Evolutionary conservation across 2,888 invertebrate species (phyloP), one percentile per base, ranked within the genome.

Genomic region (Abrostola triplasia): DNA sequence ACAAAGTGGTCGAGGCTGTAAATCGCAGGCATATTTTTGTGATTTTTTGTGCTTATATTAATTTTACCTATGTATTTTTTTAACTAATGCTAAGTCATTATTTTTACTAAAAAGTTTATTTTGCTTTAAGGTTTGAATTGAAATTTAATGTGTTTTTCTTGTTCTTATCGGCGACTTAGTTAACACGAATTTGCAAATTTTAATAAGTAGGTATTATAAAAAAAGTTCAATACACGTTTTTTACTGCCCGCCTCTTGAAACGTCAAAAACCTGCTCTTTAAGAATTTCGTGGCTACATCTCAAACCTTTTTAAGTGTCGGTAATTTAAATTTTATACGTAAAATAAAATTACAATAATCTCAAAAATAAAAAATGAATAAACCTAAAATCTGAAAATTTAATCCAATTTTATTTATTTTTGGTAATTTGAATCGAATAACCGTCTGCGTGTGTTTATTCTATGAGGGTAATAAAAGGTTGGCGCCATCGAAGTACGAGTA

Each of bases 401-500:
- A 68, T 65, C 12, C 9, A 44, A 62, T 73, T 66, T 59, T 53
- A 40, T 55, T 60, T 49, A 64, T 59, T 56, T 75, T 70, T 67
- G 36, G 64, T 75, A 75, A 72, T 73, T 72, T 73, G 49, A 69
- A 68, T 75, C 52, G 51, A 67, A 73, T 57, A 68, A 64, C 63
- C 56, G 61, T 76, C 76, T 80, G 62, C 59, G 71, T 70, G 64
- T 76, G 71, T 77, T 81, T 86, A 82, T 81, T 85, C 82, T 86
- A 79, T 84, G 81, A 66, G 66, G 64, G 82, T 86, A 88, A 89
- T 89, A 89, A 89, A 88, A 85, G 75, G 77, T 75, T 87, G 90
- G 88, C 88, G 88, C 88, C 88, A 84, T 85, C 76, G 80, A 79
- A 86, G 84, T 83, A 82, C 77, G 80, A 79, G 79, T 85, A 87